phyloP scores from a whole-genome alignment of 2,113 vertebrate species.

The Sinocyclocheilus maitianheensis region DNA sequence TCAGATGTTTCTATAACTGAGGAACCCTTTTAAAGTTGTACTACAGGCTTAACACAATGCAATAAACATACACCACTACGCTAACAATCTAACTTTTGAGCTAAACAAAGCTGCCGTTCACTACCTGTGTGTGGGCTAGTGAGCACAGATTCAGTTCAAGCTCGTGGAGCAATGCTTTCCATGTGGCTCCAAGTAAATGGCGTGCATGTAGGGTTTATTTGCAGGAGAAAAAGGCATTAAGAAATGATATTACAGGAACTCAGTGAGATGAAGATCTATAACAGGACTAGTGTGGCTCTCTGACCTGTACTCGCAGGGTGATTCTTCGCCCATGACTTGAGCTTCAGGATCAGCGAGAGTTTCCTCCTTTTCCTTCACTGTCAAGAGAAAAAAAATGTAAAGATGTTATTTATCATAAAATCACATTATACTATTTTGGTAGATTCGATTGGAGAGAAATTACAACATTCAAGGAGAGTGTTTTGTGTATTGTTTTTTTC shows the following conservation, averaged over 20 bases:
- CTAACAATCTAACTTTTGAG: conserved; percentile 8
- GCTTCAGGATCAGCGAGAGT: conserved; percentile 83
- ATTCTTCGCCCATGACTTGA: conserved; percentile 85
- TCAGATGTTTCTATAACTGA: neutral
- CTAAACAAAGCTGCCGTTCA: conserved; percentile 51
- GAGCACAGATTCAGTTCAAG: conserved; percentile 62
- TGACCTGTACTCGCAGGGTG: conserved; percentile 94
- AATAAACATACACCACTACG: neutral
- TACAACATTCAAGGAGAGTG: neutral
- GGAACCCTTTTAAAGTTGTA: neutral
- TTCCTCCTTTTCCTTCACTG: conserved; percentile 95
- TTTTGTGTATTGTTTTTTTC: neutral
- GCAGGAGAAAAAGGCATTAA: conserved; percentile 59
- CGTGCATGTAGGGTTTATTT: conserved; percentile 69
- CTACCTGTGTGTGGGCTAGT: conserved; percentile 66
- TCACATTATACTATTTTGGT: neutral
- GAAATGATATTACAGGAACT: conserved; percentile 55
- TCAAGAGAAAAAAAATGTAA: conserved; percentile 40
- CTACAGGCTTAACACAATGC: neutral
- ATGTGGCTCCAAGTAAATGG: conserved; percentile 67
- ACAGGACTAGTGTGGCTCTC: conserved; percentile 38
- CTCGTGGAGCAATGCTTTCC: conserved; percentile 56
- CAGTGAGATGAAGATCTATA: conserved; percentile 10
- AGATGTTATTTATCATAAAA: neutral
- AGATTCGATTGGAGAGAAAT: neutral